phyloP scores from a whole-genome alignment of 2,797 vertebrate species.

The Myotis findleyi region DNA sequence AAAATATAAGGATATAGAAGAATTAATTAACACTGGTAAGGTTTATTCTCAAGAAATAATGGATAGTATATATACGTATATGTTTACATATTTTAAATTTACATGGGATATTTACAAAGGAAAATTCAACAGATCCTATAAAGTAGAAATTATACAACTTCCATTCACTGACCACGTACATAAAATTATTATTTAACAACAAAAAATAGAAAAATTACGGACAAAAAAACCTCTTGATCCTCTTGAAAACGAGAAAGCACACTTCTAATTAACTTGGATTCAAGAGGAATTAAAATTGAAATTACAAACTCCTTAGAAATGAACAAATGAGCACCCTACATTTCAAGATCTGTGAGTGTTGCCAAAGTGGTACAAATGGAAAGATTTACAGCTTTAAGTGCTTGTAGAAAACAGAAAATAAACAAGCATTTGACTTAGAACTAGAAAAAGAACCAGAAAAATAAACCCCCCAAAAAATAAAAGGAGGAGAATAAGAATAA shows the following conservation, averaged over 20 bases:
- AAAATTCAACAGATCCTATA: constrained; percentile 18
- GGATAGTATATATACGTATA: background rate
- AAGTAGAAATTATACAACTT: constrained; percentile 58
- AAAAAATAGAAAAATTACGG: constrained; percentile 53
- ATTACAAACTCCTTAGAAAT: constrained; percentile 66
- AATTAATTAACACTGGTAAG: constrained; percentile 23
- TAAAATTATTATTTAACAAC: constrained; percentile 54
- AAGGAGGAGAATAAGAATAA: constrained; percentile 36
- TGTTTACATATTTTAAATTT: background rate
- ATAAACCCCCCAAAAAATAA: constrained; percentile 13
- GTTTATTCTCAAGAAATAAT: constrained; percentile 43
- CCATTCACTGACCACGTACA: constrained; percentile 18
- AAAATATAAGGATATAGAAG: background rate
- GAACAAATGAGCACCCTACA: constrained; percentile 46
- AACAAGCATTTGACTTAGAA: constrained; percentile 50
- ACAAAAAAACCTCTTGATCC: background rate
- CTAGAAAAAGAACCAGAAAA: constrained; percentile 56
- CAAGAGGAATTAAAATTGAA: constrained; percentile 76
- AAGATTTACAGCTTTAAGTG: constrained; percentile 32
- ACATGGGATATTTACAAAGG: constrained; percentile 24
- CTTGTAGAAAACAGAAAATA: constrained; percentile 53
- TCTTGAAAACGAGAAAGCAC: constrained; percentile 63
- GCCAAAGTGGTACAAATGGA: background rate
- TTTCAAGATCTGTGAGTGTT: constrained; percentile 8
- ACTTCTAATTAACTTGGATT: constrained; percentile 74